Conservation (phyloP, 2,888 invertebrate species). For the Microctonus aethiopoides region DNA sequence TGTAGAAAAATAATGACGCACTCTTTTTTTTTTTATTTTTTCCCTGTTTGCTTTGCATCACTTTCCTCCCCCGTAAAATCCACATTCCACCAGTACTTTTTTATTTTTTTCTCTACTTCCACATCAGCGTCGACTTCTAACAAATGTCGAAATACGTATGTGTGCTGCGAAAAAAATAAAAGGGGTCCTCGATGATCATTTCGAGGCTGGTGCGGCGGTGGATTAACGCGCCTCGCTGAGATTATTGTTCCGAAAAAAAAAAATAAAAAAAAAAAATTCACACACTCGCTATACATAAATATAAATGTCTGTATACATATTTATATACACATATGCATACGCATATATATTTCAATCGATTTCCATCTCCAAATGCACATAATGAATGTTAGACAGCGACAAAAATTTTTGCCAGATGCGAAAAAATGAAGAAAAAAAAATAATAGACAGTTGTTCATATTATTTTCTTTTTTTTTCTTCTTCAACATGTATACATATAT, state of each 20-base stretch:
- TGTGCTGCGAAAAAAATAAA: constrained; percentile 5
- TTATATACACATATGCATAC: neutral
- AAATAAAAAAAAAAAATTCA: too few species aligned
- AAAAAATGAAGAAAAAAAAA: neutral
- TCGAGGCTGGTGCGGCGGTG: constrained; percentile 22
- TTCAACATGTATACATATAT: neutral
- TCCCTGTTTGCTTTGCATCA: constrained; percentile 2
- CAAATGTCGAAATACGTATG: constrained; percentile 29
- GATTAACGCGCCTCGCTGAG: constrained; percentile 34
- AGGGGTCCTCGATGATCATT: constrained; percentile 32
- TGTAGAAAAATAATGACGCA: constrained; percentile 18
- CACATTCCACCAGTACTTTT: constrained; percentile 15
- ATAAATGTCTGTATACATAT: neutral
- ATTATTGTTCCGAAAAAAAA: constrained; percentile 26
- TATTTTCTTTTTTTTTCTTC: neutral
- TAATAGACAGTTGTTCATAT: neutral
- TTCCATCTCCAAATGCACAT: constrained; percentile 17
- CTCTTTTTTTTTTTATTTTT: neutral
- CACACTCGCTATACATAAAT: too few species aligned
- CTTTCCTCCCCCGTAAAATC: constrained; percentile 17
- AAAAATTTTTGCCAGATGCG: neutral
- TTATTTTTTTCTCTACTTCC: neutral
- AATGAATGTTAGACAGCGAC: neutral
- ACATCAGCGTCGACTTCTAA: constrained; percentile 18
- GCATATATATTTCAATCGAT: constrained; percentile 21